Evolutionary conservation across 2,888 invertebrate genomes (phyloP), one percentile per base, ranked within the genome.

Genomic region (Drosophila ezoana): DNA sequence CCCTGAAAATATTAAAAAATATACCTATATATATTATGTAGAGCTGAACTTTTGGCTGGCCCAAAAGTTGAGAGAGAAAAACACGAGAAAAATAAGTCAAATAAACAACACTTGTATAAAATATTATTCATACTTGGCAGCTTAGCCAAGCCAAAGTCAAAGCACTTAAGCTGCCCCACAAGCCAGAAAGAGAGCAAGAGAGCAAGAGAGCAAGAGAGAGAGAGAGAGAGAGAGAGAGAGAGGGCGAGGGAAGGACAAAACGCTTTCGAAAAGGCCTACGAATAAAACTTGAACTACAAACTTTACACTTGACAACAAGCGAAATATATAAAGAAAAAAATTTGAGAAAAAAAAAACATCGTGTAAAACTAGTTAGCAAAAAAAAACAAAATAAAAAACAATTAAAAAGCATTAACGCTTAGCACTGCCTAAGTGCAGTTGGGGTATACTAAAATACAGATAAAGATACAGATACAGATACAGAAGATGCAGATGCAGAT

Each of bases 391-490:
- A 11, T 59, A 58, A 38, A 44, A 53, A 72, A 87, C 54, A 81
- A 82, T 77, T 82, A 61, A 87, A 78, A 85, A 89, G 87, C 85
- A 89, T 89, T 87, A 85, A 87, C 85, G 85, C 87, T 85, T 85
- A 84, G 67, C 28, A 82, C 84, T 87, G 85, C 85, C 85, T 79
- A 87, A 78, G 88, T 74, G 88, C 87, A 79, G 83, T 59, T 65
- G 56, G 66, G 72, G 67, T 83, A 81, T 72, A 81, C 75, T 61
- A 56, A 66, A 33, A 35, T 35, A 11, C 52, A 45, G 53, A 44
- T 44, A 37, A 33, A 43, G 33, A 20, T 35, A 49, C 10, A 47
- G 0, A 16, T 20, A 13, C 33, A 49, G 4, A 14, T 37, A 10
- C 37, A 47, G 0, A 6, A 68, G 23, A 49, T 37, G 35, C 10